Evolutionary conservation across 64 coral and sea anemone genomes (phyloP).

Genomic region (Montipora cactus): DNA sequence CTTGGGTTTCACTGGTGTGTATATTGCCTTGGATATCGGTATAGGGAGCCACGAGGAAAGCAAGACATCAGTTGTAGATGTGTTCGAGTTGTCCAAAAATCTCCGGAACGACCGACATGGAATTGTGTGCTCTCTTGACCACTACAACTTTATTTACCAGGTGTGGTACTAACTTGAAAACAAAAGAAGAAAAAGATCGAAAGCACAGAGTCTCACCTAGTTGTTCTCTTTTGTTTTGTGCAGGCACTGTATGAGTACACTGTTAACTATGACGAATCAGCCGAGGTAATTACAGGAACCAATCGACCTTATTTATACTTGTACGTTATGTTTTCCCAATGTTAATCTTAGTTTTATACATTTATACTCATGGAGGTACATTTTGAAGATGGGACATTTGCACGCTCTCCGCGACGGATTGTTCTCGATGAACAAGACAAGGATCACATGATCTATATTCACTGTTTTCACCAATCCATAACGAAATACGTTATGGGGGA

Average conservation of each 20-base stretch:
- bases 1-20: constrained; percentile 83
- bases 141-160: constrained; percentile 94
- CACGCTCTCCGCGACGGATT: too few species aligned
- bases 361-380: too few species aligned
- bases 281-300: constrained; percentile 50
- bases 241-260: constrained; percentile 94
- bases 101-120: constrained; percentile 75
- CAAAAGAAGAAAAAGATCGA: not conserved
- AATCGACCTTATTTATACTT: too few species aligned
- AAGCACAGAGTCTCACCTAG: not conserved
- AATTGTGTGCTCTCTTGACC: constrained; percentile 79
- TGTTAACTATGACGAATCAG: constrained; percentile 82
- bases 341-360: not conserved
- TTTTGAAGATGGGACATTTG: too few species aligned
- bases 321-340: not conserved
- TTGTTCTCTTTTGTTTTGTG: not conserved
- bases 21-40: constrained; percentile 86
- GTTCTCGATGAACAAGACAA: too few species aligned
- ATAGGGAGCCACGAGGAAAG: constrained; percentile 91
- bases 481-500: too few species aligned
- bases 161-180: not conserved
- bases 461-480: too few species aligned
- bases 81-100: constrained; percentile 89
- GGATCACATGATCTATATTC: too few species aligned
- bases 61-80: constrained; percentile 89